These are phyloP conservation scores for Cyclargus thomasi DNA, from an alignment of 1,140 invertebrate species.

Conservation along the genomic window DNA sequence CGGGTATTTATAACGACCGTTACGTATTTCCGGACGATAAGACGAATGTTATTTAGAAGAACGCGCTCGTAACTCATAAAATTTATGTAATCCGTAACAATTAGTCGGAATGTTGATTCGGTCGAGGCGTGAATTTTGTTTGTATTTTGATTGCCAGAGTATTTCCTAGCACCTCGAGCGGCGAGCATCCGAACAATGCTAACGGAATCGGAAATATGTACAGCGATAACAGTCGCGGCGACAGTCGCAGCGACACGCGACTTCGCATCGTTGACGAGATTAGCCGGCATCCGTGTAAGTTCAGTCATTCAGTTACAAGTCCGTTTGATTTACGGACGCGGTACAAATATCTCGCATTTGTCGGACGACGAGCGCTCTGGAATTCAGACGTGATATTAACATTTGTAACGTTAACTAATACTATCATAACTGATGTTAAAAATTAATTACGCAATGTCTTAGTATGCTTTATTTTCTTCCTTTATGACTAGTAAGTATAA, in stretches of 20 bases:
- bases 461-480: too few species aligned
- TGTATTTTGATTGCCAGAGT: background rate
- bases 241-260: background rate
- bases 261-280: background rate
- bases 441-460: background rate
- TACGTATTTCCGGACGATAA: background rate
- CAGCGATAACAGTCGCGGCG: background rate
- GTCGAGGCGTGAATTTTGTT: background rate
- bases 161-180: background rate
- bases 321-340: background rate
- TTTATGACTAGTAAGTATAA: too few species aligned
- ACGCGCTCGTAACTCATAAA: too few species aligned
- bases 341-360: conserved; percentile 1
- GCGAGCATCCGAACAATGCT: background rate
- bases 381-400: background rate
- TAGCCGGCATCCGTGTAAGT: background rate
- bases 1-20: background rate
- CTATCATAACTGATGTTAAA: background rate
- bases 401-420: background rate
- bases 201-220: conserved; percentile 8
- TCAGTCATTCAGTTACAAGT: background rate
- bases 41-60: too few species aligned
- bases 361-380: background rate
- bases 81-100: too few species aligned
- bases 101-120: background rate